Evolutionary conservation across 2,888 invertebrate species (phyloP).

Genomic region (Drosophila gaucha): DNA sequence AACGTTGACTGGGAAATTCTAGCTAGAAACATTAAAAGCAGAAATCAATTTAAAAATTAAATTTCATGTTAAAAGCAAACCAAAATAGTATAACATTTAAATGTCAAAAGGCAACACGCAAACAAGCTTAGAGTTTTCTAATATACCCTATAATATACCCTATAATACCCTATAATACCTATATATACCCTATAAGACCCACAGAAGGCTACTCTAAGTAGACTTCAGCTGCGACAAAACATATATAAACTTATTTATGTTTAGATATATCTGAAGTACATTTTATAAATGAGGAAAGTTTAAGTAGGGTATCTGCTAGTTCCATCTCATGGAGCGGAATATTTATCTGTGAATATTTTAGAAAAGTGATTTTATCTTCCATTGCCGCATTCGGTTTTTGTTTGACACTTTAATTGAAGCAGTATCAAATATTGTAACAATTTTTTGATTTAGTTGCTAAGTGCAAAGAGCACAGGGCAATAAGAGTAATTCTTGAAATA

Average conservation of each 20-base stretch:
- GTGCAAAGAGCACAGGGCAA: slow-evolving; percentile 5
- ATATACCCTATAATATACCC: no score
- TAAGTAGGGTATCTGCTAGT: not conserved
- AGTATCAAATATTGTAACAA: slow-evolving; percentile 33
- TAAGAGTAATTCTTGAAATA: slow-evolving; percentile 34
- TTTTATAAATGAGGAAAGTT: no score
- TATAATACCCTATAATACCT: no score
- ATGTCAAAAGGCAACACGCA: slow-evolving; percentile 26
- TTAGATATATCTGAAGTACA: no score
- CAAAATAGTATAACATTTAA: no score
- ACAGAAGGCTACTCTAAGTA: not conserved
- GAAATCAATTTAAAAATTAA: slow-evolving; percentile 46
- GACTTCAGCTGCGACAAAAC: not conserved
- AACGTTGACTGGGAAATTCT: no score
- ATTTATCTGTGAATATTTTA: no score
- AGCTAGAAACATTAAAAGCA: not conserved
- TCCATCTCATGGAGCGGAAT: no score
- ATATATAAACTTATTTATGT: no score
- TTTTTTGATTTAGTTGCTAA: slow-evolving; percentile 25
- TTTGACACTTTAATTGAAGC: slow-evolving; percentile 62
- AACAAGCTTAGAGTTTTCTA: not conserved
- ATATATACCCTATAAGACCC: no score
- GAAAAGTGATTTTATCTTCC: slow-evolving; percentile 8
- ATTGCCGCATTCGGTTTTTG: not conserved
- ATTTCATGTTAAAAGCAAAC: slow-evolving; percentile 51